Base-by-base conservation (phyloP, 2,113 vertebrate species). In the Myxocyprinus asiaticus region DNA sequence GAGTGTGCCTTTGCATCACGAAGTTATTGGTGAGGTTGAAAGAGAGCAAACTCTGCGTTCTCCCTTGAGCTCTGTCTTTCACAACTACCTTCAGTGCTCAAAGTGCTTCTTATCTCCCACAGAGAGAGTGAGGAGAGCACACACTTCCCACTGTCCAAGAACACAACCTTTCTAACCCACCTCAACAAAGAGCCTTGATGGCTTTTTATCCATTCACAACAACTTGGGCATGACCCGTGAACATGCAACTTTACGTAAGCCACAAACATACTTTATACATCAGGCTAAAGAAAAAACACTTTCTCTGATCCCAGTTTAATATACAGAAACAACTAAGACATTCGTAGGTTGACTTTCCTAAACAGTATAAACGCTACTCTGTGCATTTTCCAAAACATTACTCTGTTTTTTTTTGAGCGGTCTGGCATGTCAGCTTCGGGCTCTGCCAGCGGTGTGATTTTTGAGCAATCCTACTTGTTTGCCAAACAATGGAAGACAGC, bases 91-190 rank as follows among this genome's bases (percentile, higher is more conserved):
- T 22, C 33, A 17, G 5, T 11, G 8, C 48, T 72, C 65, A 68
- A 67, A 68, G 65, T 8, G 22, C 76, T 77, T 77, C 22, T 79
- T 76, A 65, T 65, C 61, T 65, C 47, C 61, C 73, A 14, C 22
- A 4, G 72, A 14, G 43, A 14, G 58, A 44, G 33, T 4, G 4
- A 33, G 22, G 22, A 50, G 62, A 63, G n/a, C 48, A 55, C 48
- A 58, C 6, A 7, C 73, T 81, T 56, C 59, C 50, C 43, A 61
- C 67, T 50, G 67, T 51, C 43, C 48, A 15, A 55, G n/a, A 59
- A 72, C 33, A 61, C 61, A 61, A 68, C 45, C 63, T 69, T 9
- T 76, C 42, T 59, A 47, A 47, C n/a, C 53, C 17, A 7, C 9
- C 69, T 72, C 69, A 58, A 55, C 69, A 59, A 45, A n/a, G 69